phyloP scores from a whole-genome alignment of 2,797 vertebrate species.

The Danionella dracula region DNA sequence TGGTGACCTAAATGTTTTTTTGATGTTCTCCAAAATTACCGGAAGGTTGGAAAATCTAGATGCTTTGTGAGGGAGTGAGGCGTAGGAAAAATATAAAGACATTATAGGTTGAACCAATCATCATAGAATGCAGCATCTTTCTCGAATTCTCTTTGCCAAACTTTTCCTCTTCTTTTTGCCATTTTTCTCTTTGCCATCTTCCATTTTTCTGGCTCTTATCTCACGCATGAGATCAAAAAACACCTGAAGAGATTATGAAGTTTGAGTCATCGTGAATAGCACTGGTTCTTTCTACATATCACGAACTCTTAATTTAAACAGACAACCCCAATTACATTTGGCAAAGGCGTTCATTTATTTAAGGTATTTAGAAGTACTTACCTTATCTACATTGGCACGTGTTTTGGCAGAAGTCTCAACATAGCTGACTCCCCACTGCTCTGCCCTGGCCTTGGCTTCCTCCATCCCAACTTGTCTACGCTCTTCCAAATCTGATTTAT shows the following conservation, averaged over 20 bases:
- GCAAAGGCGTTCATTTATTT: too few species aligned
- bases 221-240: constrained; percentile 90
- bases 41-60: constrained; percentile 25
- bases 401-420: constrained; percentile 88
- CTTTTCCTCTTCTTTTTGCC: constrained; percentile 89
- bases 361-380: too few species aligned
- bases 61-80: not conserved
- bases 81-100: not conserved
- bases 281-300: too few species aligned
- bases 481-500: constrained; percentile 86
- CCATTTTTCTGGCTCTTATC: constrained; percentile 87
- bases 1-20: too few species aligned
- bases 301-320: too few species aligned
- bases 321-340: too few species aligned
- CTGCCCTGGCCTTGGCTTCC: constrained; percentile 83
- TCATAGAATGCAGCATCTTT: constrained; percentile 92
- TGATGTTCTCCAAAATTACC: too few species aligned
- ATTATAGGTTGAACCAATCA: constrained; percentile 46
- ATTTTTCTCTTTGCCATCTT: constrained; percentile 87
- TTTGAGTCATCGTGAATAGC: not conserved
- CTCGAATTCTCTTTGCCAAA: constrained; percentile 83
- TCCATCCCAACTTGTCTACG: constrained; percentile 82
- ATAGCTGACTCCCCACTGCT: constrained; percentile 86
- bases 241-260: constrained; percentile 60
- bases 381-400: constrained; percentile 86